Percentiles rank a stretch among this genome's conserved stretches.
Evolutionary conservation across 2,113 vertebrate genomes (phyloP).

Genomic region (Cryptotis parvus): DNA sequence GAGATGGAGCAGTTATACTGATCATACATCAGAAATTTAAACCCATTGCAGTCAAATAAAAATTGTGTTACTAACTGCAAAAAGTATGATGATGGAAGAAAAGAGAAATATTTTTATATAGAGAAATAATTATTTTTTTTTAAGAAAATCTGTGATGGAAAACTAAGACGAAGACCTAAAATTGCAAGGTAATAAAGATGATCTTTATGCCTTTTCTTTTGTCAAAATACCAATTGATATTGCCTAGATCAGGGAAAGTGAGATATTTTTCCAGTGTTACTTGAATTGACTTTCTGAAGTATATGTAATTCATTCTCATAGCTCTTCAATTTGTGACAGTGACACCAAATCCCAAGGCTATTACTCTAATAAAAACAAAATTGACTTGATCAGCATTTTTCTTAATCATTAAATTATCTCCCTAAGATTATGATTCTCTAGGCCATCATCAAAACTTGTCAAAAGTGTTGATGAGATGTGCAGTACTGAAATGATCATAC

Average conservation of each 20-base stretch:
- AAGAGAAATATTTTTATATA: neutral
- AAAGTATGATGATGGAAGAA: neutral
- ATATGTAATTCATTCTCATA: slow-evolving; percentile 10
- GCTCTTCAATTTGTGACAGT: neutral
- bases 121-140: neutral
- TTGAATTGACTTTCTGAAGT: slow-evolving; percentile 32
- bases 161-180: neutral
- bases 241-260: neutral
- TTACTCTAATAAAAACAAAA: slow-evolving; percentile 23
- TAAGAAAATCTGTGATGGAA: neutral
- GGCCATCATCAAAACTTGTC: neutral
- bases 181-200: slow-evolving; percentile 33
- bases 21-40: neutral
- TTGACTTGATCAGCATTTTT: neutral
- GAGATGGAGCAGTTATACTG: neutral
- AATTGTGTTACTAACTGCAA: neutral
- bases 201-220: neutral
- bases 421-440: slow-evolving; percentile 7
- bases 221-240: neutral
- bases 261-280: neutral
- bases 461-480: neutral
- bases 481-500: too few relatives aligned
- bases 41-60: neutral
- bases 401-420: neutral
- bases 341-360: slow-evolving; percentile 23